phyloP scores from a whole-genome alignment of 2,888 invertebrate species.

The Caenorhabditis sp. region DNA sequence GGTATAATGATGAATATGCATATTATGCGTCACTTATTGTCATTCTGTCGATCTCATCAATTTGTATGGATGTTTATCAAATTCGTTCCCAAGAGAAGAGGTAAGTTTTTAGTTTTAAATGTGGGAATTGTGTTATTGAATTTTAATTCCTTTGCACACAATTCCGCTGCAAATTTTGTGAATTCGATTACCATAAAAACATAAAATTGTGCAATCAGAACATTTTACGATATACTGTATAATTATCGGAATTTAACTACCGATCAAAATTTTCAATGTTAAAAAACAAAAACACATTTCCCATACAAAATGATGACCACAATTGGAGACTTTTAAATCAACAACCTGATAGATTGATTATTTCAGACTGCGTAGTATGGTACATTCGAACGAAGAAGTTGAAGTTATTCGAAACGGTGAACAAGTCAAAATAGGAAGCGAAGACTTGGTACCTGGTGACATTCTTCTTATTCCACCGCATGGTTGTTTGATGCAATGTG shows the following conservation, averaged over 20 bases:
- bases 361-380: constrained; percentile 75
- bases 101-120: constrained; percentile 13
- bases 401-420: constrained; percentile 74
- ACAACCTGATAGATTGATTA: background rate
- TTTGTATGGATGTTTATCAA: constrained; percentile 72
- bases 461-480: constrained; percentile 79
- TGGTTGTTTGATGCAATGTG: constrained; percentile 80
- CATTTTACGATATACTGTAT: too few species aligned
- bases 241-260: too few species aligned
- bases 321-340: too few species aligned
- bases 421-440: constrained; percentile 36
- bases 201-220: too few species aligned
- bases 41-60: constrained; percentile 82
- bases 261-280: too few species aligned
- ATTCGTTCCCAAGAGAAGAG: constrained; percentile 81
- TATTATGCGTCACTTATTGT: constrained; percentile 87
- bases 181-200: too few species aligned
- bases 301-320: too few species aligned
- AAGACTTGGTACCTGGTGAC: constrained; percentile 77
- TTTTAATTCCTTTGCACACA: too few species aligned
- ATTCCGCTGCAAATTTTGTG: too few species aligned
- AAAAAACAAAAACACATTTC: too few species aligned
- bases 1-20: constrained; percentile 85
- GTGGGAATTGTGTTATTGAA: too few species aligned
- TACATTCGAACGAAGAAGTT: constrained; percentile 80